A percentile compares a stretch with the other conserved stretches of the same genome.
phyloP scores from a whole-genome alignment of 2,113 vertebrate species.

The Oncorhynchus masou region DNA sequence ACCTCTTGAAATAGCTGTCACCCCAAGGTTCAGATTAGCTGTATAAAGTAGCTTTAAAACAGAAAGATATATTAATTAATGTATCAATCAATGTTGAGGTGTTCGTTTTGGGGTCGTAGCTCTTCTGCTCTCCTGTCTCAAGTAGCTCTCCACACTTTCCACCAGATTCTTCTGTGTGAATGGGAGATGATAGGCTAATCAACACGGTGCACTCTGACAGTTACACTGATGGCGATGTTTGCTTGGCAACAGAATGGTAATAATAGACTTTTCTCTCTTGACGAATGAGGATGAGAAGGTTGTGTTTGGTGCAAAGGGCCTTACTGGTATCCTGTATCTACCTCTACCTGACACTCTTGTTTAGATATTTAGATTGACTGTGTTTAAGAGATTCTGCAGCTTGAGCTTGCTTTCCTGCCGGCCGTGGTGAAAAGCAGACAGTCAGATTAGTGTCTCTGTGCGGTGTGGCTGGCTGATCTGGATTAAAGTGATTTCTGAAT shows the following conservation, averaged over 20 bases:
- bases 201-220: too few relatives aligned
- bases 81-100: too few relatives aligned
- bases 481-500: constrained; percentile 54
- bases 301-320: too few relatives aligned
- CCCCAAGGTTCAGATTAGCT: neutral
- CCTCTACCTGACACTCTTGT: constrained; percentile 5
- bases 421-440: constrained; percentile 30
- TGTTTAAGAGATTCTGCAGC: neutral
- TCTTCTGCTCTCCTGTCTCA: too few relatives aligned
- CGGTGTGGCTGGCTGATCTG: constrained; percentile 16
- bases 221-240: constrained; percentile 5
- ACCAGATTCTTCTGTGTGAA: too few relatives aligned
- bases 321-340: constrained; percentile 2
- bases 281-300: neutral
- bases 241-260: constrained; percentile 26
- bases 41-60: neutral
- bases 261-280: constrained; percentile 12
- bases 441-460: constrained; percentile 42
- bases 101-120: too few relatives aligned
- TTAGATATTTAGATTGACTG: neutral
- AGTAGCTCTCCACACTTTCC: too few relatives aligned
- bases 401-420: constrained; percentile 5
- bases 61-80: too few relatives aligned
- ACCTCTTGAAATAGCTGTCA: neutral
- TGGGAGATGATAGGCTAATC: too few relatives aligned